Percentiles rank a stretch among this genome's conserved stretches.
Evolutionary conservation across 2,797 vertebrate genomes (phyloP).

Genomic region (Rhinophrynus dorsalis): DNA sequence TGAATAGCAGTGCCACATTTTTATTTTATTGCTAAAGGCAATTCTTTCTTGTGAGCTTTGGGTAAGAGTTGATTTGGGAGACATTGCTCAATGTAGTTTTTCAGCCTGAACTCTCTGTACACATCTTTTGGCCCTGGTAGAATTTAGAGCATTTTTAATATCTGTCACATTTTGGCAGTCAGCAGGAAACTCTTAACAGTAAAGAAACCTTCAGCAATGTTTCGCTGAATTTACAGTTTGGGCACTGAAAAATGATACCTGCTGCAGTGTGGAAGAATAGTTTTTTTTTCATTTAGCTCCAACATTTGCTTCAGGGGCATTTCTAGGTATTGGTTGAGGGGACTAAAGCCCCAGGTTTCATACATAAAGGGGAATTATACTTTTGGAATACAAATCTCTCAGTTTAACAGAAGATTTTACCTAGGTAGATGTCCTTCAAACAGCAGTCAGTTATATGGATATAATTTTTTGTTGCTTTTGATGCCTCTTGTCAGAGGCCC

Average conservation of each 20-base stretch:
- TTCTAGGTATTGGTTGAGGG: constrained; percentile 6
- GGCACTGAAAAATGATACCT: constrained; percentile 21
- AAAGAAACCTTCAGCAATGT: constrained; percentile 4
- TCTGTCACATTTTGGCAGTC: constrained; percentile 28
- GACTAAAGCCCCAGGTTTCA: too few species aligned
- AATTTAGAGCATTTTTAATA: constrained; percentile 17
- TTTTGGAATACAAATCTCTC: too few species aligned
- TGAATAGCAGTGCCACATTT: not conserved
- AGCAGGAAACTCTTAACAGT: constrained; percentile 30
- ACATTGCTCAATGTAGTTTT: not conserved
- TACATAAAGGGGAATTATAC: too few species aligned
- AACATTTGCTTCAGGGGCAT: constrained; percentile 8
- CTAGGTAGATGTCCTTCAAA: too few species aligned
- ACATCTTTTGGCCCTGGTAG: not conserved
- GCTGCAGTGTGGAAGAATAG: constrained; percentile 3
- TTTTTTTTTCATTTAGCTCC: not conserved
- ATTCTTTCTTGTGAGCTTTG: not conserved
- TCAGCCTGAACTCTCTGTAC: not conserved
- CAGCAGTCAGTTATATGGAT: too few species aligned
- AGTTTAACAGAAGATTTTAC: too few species aligned
- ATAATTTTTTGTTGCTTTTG: too few species aligned
- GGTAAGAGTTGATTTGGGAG: not conserved
- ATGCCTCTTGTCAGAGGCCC: too few species aligned
- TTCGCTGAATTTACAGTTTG: constrained; percentile 36
- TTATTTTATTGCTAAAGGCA: constrained; percentile 2